Evolutionary conservation across 2,888 invertebrate genomes (phyloP), one percentile per base, ranked within the genome.

Genomic region (Aromia moschata): DNA sequence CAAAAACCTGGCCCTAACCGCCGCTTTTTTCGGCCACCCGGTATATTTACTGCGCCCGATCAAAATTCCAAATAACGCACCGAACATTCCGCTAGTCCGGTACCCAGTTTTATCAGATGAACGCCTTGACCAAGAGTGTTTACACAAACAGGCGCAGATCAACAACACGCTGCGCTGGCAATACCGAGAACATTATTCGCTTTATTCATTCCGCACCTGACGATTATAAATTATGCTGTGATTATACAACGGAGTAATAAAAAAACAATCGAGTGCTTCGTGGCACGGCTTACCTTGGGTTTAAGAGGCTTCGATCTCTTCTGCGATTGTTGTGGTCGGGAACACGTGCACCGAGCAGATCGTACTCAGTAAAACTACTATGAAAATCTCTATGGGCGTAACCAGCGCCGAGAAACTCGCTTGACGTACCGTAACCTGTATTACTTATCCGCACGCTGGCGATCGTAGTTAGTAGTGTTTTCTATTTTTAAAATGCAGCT

Each of bases 391-490:
- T 17, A 53, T 53, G 53, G 53, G 53, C 53, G 53, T 53, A 53
- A 53, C 53, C 17, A 36, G 43, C 33, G n/a, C 36, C 11, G 7
- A 52, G 41, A 53, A 53, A 53, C 53, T 33, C 43, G 53, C 41
- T 53, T 16, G 12, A 16, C 25, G 65, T 65, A 65, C 60, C 65
- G 65, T 65, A 62, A 62, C 52, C 47, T 57, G 58, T 65, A 59
- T 58, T 53, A 36, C 43, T 52, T 41, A 17, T 12, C 9, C 46
- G 33, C 31, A n/a, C n/a, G n/a, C n/a, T n/a, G 31, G 9, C 25
- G 16, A 25, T n/a, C n/a, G n/a, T n/a, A n/a, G n/a, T n/a, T n/a
- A n/a, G 25, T 25, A 25, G 7, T n/a, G 15, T 18, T 37, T 16
- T 40, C 51, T 52, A 52, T 40, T 52, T 52, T 52, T 52, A 25